phyloP scores from a whole-genome alignment of 2,888 invertebrate genomes.

The Mantis religiosa region DNA sequence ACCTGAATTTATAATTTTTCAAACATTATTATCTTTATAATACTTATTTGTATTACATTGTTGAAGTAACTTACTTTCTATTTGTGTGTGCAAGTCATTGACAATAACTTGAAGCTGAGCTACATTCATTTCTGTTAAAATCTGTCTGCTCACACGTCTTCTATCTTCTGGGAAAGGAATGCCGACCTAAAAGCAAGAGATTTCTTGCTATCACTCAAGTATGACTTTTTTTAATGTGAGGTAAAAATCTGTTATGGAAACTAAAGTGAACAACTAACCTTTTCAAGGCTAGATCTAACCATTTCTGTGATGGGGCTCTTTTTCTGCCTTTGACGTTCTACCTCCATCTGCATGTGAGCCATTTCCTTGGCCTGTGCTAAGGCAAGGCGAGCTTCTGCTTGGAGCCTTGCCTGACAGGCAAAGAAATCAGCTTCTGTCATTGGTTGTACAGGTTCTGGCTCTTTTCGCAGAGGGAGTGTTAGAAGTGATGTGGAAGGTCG shows the following conservation, averaged over 20 bases:
- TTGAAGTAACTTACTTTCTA: constrained; percentile 58
- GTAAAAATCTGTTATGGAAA: neutral
- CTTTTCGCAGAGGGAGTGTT: constrained; percentile 27
- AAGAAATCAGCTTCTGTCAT: constrained; percentile 73
- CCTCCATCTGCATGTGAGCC: constrained; percentile 89
- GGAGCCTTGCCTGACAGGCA: constrained; percentile 73
- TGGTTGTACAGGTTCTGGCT: constrained; percentile 36
- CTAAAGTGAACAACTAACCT: constrained; percentile 45
- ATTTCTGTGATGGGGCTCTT: constrained; percentile 83
- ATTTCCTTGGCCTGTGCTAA: constrained; percentile 86
- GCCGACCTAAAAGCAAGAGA: constrained; percentile 55
- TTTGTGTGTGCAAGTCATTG: constrained; percentile 90
- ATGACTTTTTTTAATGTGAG: neutral
- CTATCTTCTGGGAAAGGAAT: constrained; percentile 79
- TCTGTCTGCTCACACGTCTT: constrained; percentile 75
- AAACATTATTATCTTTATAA: neutral
- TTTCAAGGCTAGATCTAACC: constrained; percentile 72
- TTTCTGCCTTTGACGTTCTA: constrained; percentile 65
- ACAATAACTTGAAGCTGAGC: constrained; percentile 91
- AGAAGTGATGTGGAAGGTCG: constrained; percentile 28
- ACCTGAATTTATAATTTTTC: too few species aligned
- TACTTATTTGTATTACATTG: neutral
- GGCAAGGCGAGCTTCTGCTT: constrained; percentile 83
- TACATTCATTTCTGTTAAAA: constrained; percentile 88
- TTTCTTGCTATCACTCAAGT: neutral